Evolutionary conservation across 2,888 invertebrate genomes (phyloP), one percentile per base, ranked within the genome.

Genomic region (Biston betularia): DNA sequence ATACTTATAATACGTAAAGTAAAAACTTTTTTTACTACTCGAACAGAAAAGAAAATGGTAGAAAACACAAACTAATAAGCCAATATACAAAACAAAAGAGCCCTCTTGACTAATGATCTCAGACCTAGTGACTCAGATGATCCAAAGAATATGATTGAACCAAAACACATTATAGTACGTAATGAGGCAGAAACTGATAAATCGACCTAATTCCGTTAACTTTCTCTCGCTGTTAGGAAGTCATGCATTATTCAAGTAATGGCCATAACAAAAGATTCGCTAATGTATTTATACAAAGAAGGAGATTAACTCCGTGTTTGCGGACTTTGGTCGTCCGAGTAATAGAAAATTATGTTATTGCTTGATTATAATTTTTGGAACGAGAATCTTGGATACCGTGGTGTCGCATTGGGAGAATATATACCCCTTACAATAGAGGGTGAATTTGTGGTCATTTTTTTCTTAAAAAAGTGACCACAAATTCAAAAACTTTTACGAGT

Each of bases 141-240:
- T 63, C 58, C 15, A 35, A 45, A 38, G 55, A 66, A 58, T 66
- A 66, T 66, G 62, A 66, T 66, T 60, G 59, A 54, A 63, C 55
- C 50, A 52, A 63, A 67, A 50, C 63, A 68, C 63, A 68, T 68
- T 68, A 68, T 60, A 46, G 63, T 49, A 24, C 24, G 49, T 68
- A 68, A 68, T 63, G 67, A 68, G 55, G 59, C 63, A n/a, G 67
- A 68, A 68, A 59, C 63, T 54, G 63, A 59, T 49, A 68, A 63
- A 68, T 63, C 54, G 67, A 63, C 67, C 63, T 68, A 68, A 68
- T 68, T 58, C 63, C 63, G 59, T 63, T 68, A 63, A 68, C 55
- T 68, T 57, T 58, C 65, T n/a, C 50, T 46, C 46, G 50, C 57
- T 48, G 59, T 40, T 50, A 50, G 63, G 11, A 49, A 40, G 46